Base-by-base conservation (phyloP, 1,140 invertebrate genomes). In the Eumeta japonica region DNA sequence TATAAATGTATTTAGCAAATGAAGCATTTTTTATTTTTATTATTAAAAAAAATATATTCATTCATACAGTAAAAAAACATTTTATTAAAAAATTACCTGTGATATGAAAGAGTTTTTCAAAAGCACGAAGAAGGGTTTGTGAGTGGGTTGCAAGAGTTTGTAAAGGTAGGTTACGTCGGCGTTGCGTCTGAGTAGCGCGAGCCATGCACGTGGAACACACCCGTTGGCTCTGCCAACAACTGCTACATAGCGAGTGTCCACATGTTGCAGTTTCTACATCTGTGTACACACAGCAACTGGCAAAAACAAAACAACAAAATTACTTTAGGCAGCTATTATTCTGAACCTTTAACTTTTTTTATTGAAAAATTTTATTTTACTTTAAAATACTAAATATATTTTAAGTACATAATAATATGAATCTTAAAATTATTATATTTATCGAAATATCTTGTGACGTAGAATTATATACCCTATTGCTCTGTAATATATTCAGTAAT, bases 281-380 rank as follows among this genome's bases (percentile, higher is more conserved):
- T 37, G 51, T 43, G 39, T 59, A 72, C 41, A 52, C 59, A 41
- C 59, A 64, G 44, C 62, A 65, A 42, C 67, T 72, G 42, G 31
- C 66, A 58, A n/a, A 12, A 2, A 27, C n/a, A n/a, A n/a, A n/a
- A n/a, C n/a, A n/a, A n/a, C n/a, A n/a, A n/a, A n/a, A n/a, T n/a
- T n/a, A n/a, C n/a, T n/a, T n/a, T n/a, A n/a, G n/a, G n/a, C n/a
- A n/a, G n/a, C n/a, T n/a, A n/a, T n/a, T n/a, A n/a, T n/a, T n/a
- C n/a, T n/a, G n/a, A n/a, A n/a, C n/a, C n/a, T n/a, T n/a, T n/a
- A n/a, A n/a, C n/a, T n/a, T n/a, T n/a, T n/a, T n/a, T n/a, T n/a
- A n/a, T n/a, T n/a, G n/a, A n/a, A n/a, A n/a, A n/a, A n/a, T n/a
- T n/a, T n/a, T n/a, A n/a, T n/a, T n/a, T n/a, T n/a, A n/a, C n/a